Evolutionary conservation across 1,140 invertebrate genomes (phyloP).

Genomic region (Cotesia vestalis): DNA sequence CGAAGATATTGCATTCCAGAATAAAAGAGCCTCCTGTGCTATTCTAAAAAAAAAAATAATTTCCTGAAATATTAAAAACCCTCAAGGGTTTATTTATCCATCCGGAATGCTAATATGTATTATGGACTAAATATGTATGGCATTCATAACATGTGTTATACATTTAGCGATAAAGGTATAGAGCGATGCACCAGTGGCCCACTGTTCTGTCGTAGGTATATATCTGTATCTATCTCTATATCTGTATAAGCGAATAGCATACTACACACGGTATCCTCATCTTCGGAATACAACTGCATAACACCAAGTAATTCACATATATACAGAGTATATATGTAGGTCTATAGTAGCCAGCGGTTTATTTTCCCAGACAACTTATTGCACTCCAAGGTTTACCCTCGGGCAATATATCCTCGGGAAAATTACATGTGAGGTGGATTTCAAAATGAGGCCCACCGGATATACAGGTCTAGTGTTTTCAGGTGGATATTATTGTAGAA

Average conservation of each 20-base stretch:
- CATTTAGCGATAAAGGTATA: conserved; percentile 7
- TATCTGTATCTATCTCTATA: background rate
- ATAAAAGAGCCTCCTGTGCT: too few relatives aligned
- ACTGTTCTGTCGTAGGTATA: background rate
- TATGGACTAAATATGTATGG: background rate
- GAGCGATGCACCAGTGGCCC: conserved; percentile 10
- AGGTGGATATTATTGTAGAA: background rate
- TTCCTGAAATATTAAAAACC: too few relatives aligned
- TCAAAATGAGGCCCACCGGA: conserved; percentile 20
- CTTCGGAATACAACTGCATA: conserved; percentile 19
- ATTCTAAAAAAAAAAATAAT: too few relatives aligned
- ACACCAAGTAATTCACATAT: conserved; percentile 12
- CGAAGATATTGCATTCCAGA: too few relatives aligned
- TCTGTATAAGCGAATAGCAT: background rate
- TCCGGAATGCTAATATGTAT: background rate
- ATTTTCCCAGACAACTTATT: conserved; percentile 27
- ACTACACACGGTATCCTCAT: conserved; percentile 13
- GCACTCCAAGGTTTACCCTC: conserved; percentile 22
- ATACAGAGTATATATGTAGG: background rate
- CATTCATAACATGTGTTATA: background rate
- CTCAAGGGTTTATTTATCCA: background rate
- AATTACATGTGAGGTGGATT: conserved; percentile 16
- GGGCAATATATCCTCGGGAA: conserved; percentile 17
- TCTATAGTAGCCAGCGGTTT: conserved; percentile 3
- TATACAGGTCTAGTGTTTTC: background rate